Base-by-base conservation (phyloP, 1,140 invertebrate genomes). In the Stenopsyche tienmushanensis region DNA sequence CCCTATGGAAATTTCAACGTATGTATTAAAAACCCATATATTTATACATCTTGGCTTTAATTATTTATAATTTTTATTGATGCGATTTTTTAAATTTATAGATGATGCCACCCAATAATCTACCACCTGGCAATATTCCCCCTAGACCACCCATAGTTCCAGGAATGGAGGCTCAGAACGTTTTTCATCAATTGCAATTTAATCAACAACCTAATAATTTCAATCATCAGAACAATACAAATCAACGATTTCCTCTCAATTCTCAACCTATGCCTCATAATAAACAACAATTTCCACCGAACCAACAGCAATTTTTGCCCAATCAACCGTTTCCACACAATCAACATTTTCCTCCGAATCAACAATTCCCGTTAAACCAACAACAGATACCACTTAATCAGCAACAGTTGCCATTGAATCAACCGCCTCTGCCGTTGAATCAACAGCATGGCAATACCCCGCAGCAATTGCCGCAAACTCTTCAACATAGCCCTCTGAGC, bases 1-100 rank as follows among this genome's bases (percentile, higher is more conserved):
- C 67, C 44, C 34, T 69, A 55, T 45, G 53, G 59, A 34, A 65
- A 70, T 17, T 66, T 65, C 52, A 70, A 70, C 45, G 68, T 70
- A 49, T 53, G 45, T 49, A 42, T 60, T 42, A 44, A 34, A 34
- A 34, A 7, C 29, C 29, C n/a, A n/a, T n/a, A n/a, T 34, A 13
- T 34, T 34, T 34, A 7, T 34, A 34, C 29, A 13, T 34, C 29
- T 34, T 34, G 29, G 13, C 13, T 34, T 34, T 34, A 34, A 7
- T 5, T 34, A 5, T n/a, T 34, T 34, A 7, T 23, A 25, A 53
- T 20, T 18, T 18, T 24, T 53, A n/a, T n/a, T 34, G 5, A 34
- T 34, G 29, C 18, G 15, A 58, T 58, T 39, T 58, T 58, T 3
- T 47, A 54, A 5, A 25, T 44, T 59, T 45, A 8, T 17, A 62